These are phyloP conservation scores for Chlorops oryzae DNA, from an alignment of 1,140 invertebrate species.

Conservation along the genomic window DNA sequence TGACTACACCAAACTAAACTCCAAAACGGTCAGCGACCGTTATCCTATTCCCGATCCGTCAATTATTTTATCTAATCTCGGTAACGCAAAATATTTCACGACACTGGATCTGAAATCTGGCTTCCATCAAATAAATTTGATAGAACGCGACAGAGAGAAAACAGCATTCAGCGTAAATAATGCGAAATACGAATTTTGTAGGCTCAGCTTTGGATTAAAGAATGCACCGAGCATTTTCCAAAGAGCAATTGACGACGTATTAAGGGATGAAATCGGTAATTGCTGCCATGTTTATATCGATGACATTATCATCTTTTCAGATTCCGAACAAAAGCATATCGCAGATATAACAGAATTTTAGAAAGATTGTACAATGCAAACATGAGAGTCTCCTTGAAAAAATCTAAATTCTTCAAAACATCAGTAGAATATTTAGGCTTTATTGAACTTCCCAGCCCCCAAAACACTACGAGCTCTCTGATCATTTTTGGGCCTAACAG, in stretches of 20 bases:
- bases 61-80: conserved; percentile 21
- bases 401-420: conserved; percentile 44
- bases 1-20: conserved; percentile 11
- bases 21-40: conserved; percentile 14
- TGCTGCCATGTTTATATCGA: conserved; percentile 14
- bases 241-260: conserved; percentile 11
- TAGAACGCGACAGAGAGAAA: conserved; percentile 13
- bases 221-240: conserved; percentile 32
- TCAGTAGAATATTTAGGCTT: conserved; percentile 19
- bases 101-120: conserved; percentile 23
- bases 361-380: conserved; percentile 29
- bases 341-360: conserved; percentile 8
- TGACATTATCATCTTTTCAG: conserved; percentile 12
- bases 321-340: conserved; percentile 4
- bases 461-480: conserved; percentile 11
- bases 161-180: conserved; percentile 21
- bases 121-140: conserved; percentile 24
- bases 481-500: conserved; percentile 16
- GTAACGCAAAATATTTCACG: conserved; percentile 20
- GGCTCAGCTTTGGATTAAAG: conserved; percentile 38
- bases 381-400: conserved; percentile 48
- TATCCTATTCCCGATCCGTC: conserved; percentile 21
- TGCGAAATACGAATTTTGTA: conserved; percentile 23
- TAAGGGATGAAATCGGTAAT: conserved; percentile 12
- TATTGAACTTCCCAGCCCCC: conserved; percentile 11